Percentiles rank a stretch among this genome's conserved stretches.
Evolutionary conservation across 2,797 vertebrate genomes (phyloP).

Genomic region (Galagoides demidoff): DNA sequence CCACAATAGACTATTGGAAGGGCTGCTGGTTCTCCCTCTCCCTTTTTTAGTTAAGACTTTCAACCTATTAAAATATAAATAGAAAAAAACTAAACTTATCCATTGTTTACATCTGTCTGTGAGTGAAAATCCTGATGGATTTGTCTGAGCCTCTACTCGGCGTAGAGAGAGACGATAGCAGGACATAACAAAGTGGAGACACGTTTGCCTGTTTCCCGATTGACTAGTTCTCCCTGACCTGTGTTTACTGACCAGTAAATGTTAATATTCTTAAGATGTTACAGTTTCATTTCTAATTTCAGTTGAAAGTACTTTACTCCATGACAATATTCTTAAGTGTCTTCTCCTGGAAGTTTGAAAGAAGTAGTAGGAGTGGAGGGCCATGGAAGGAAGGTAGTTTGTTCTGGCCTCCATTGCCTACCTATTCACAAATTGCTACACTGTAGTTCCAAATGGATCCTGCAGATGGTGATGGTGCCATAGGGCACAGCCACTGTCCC

Average conservation of each 20-base stretch:
- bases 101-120: not conserved
- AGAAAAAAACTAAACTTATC: constrained; percentile 16
- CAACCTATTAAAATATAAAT: constrained; percentile 45
- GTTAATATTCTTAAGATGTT: constrained; percentile 16
- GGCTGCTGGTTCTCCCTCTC: not conserved
- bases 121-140: constrained; percentile 14
- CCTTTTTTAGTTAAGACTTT: constrained; percentile 9
- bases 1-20: constrained; percentile 9
- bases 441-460: constrained; percentile 54
- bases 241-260: constrained; percentile 13
- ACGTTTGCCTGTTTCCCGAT: not conserved
- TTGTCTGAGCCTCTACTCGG: not conserved
- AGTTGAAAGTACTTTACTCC: constrained; percentile 37
- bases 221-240: constrained; percentile 2
- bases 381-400: not conserved
- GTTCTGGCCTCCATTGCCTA: not conserved
- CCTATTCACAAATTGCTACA: not conserved
- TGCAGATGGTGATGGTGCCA: constrained; percentile 50
- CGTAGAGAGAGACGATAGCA: not conserved
- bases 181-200: not conserved
- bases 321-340: not conserved
- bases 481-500: not conserved
- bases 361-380: not conserved
- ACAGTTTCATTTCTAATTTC: constrained; percentile 18
- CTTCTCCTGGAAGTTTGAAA: constrained; percentile 38